Evolutionary conservation across 2,113 vertebrate species (phyloP).

Genomic region (Glaucidium brasilianum): DNA sequence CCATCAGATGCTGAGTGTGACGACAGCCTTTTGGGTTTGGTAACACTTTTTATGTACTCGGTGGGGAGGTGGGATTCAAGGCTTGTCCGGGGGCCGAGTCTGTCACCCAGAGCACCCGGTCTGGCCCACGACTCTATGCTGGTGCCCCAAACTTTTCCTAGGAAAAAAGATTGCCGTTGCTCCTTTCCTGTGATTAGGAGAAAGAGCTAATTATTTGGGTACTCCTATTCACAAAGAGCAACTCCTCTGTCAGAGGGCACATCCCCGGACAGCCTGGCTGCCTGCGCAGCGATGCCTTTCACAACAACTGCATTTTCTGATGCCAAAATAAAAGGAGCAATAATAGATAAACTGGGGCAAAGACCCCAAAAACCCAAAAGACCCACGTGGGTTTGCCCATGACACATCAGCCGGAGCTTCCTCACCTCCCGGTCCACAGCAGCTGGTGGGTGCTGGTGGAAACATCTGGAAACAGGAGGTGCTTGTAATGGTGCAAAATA

Average conservation of each 20-base stretch:
- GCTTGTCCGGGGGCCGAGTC: neutral
- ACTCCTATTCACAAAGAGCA: neutral
- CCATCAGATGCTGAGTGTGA: neutral
- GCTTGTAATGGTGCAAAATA: neutral
- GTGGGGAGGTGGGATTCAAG: neutral
- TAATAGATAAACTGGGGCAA: neutral
- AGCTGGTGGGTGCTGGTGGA: no score
- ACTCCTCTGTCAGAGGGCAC: neutral
- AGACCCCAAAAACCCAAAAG: no score
- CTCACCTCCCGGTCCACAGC: rapidly evolving
- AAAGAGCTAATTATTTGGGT: neutral
- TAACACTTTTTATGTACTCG: rapidly evolving
- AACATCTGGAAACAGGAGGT: neutral
- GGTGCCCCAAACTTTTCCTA: no score
- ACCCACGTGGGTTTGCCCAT: no score
- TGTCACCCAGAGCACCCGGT: neutral
- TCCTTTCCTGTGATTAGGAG: neutral
- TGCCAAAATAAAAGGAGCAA: neutral
- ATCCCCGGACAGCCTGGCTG: neutral
- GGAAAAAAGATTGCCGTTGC: no score
- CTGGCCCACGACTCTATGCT: neutral
- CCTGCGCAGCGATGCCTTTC: neutral
- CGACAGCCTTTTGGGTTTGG: neutral
- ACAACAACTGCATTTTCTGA: neutral
- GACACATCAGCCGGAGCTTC: neutral